These are phyloP conservation scores for Polyommatus icarus DNA, from an alignment of 2,888 invertebrate species.

Conservation along the genomic window DNA sequence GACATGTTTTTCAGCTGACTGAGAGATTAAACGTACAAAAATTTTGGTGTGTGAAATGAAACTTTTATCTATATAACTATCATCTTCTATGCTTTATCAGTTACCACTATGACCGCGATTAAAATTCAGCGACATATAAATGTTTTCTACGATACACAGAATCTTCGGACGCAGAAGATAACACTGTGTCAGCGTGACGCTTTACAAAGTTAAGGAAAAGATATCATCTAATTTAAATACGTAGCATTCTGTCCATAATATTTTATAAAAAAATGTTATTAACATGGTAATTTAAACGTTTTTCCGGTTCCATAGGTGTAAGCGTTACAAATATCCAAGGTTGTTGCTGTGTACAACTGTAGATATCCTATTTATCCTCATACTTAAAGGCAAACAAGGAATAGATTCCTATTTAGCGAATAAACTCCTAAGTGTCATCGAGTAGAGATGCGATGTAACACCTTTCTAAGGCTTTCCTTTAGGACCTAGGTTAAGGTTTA, in stretches of 20 bases:
- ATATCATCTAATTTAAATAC: neutral
- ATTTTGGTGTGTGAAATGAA: too few species aligned
- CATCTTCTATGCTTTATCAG: too few species aligned
- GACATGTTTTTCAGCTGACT: too few species aligned
- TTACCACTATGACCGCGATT: too few species aligned
- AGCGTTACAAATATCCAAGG: neutral
- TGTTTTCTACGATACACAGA: neutral
- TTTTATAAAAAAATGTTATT: neutral
- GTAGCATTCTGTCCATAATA: neutral
- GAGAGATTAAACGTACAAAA: too few species aligned
- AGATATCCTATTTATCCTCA: neutral
- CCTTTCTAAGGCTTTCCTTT: too few species aligned
- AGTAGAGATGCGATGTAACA: too few species aligned
- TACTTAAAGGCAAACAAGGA: neutral
- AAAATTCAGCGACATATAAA: too few species aligned
- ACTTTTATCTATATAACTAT: too few species aligned
- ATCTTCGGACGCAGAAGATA: neutral
- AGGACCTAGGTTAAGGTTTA: too few species aligned
- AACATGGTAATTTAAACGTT: conserved; percentile 4
- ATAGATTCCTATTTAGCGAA: neutral
- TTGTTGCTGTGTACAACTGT: neutral
- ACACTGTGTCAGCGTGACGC: neutral
- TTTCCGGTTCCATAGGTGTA: conserved; percentile 14
- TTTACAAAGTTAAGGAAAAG: neutral
- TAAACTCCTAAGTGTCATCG: too few species aligned